Evolutionary conservation across 2,888 invertebrate genomes (phyloP).

Genomic region (Plebejus argus): DNA sequence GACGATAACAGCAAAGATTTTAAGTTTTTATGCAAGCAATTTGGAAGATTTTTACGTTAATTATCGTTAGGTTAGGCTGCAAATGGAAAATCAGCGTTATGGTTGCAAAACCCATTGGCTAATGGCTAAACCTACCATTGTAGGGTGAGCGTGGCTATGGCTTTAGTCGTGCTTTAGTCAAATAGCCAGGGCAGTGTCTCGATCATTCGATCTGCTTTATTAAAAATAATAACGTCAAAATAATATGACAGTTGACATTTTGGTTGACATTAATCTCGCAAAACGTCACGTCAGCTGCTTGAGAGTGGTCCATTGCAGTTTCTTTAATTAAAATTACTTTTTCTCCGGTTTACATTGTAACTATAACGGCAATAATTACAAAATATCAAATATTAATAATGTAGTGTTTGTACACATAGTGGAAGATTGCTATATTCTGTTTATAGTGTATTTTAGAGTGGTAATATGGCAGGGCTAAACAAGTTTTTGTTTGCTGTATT

Average conservation of each 20-base stretch:
- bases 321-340: not conserved
- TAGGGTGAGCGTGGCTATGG: too few species aligned
- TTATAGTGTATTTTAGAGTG: not conserved
- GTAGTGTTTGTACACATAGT: slow-evolving; percentile 1
- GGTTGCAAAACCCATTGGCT: too few species aligned
- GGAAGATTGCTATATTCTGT: not conserved
- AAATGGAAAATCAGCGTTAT: not conserved
- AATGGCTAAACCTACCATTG: too few species aligned
- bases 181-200: too few species aligned
- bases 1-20: too few species aligned
- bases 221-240: not conserved
- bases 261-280: not conserved
- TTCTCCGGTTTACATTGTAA: not conserved
- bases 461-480: slow-evolving; percentile 32
- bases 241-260: not conserved
- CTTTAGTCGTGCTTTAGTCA: too few species aligned
- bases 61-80: not conserved
- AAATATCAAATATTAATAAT: not conserved
- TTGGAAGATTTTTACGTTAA: too few species aligned
- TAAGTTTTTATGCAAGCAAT: not conserved
- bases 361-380: not conserved
- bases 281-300: slow-evolving; percentile 19
- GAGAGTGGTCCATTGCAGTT: not conserved
- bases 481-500: slow-evolving; percentile 60
- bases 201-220: too few species aligned